Conservation (phyloP, 2,797 vertebrate genomes). For the Myotis myotis region DNA sequence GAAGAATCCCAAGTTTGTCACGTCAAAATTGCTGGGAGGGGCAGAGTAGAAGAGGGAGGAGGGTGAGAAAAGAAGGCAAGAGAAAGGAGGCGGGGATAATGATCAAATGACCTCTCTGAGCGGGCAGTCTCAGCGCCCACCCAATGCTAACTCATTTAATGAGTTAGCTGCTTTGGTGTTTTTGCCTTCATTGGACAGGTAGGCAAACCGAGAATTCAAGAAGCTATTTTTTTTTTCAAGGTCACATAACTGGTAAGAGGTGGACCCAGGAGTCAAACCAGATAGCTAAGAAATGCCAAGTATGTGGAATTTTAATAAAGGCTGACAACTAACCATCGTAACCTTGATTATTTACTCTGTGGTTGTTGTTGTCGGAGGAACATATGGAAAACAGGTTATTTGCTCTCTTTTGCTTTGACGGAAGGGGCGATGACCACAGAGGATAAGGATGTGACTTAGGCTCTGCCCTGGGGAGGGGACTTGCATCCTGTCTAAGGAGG, state of each 20-base stretch:
- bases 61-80: neutral
- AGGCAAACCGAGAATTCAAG: neutral
- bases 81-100: fast-evolving
- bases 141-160: neutral
- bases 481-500: neutral
- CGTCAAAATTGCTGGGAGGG: neutral
- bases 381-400: neutral
- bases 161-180: neutral
- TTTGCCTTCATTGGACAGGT: neutral
- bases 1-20: neutral
- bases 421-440: neutral
- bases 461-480: neutral
- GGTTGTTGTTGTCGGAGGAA: neutral
- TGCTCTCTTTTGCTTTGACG: neutral
- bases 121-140: too few species aligned
- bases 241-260: neutral
- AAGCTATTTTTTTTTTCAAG: slow-evolving; percentile 10
- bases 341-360: neutral
- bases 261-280: slow-evolving; percentile 3
- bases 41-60: neutral
- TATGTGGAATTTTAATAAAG: slow-evolving; percentile 31
- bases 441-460: neutral
- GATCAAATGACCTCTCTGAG: fast-evolving
- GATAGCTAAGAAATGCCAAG: slow-evolving; percentile 45
- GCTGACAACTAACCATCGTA: neutral